Base-by-base conservation (phyloP, 2,797 vertebrate species). In the Anabas testudineus region DNA sequence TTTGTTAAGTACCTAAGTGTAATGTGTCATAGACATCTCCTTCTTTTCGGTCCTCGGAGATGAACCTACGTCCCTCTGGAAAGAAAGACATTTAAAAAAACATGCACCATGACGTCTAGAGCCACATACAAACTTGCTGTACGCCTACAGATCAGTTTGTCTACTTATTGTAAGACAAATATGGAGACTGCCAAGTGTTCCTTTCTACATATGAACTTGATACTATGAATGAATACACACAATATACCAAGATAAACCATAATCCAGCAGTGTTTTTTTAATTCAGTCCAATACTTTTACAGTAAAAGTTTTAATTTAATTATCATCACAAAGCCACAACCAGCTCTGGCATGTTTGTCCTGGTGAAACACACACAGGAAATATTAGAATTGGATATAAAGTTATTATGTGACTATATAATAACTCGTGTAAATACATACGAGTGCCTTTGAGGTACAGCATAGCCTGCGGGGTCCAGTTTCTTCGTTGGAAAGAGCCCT, bases 401-500 rank as follows among this genome's bases (percentile, higher is more conserved):
- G 28, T 10, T 34, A 34, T 34, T 8, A 34, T 34, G 2, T 34
- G 34, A 34, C 9, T n/a, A 28, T 43, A 16, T 6, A 21, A 30
- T 51, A 18, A 43, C 18, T 8, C 28, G 12, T 3, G 18, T 16
- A 16, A 49, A 63, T 76, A 97, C 98, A 73, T 95, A 99, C 97
- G 97, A 76, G 97, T 96, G n/a, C 97, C 97, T 90, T 98, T 99
- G 24, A 99, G 91, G 78, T 99, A 99, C 47, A 99, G 90, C 96
- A 99, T 98, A 0, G 98, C 96, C 85, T 99, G 98, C 0, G 98
- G 97, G 7, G 96, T 98, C 97, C 98, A 99, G 83, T 99, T 99
- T 70, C 97, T 95, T 63, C 95, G 93, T 76, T 97, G 95, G 59
- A 96, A 94, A 43, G 92, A 90, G 71, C 74, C 83, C 97, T 99